These are phyloP conservation scores for Globodera ellingtonae DNA, from an alignment of 1,140 invertebrate species.

Conservation along the genomic window DNA sequence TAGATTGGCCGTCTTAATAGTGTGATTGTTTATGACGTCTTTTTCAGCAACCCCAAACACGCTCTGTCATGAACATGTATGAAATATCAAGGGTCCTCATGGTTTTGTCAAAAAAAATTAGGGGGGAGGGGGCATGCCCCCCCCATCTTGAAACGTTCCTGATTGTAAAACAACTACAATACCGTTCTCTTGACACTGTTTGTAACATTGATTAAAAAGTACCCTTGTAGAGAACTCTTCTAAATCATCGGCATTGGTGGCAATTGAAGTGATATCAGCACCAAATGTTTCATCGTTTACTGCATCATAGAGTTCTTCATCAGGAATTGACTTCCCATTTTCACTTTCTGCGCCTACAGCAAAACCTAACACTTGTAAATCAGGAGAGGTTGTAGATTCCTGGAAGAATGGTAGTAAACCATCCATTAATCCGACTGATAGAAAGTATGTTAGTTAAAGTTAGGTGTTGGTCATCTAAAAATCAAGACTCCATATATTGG, in stretches of 20 bases:
- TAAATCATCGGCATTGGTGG: conserved; percentile 33
- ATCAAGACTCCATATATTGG: too few relatives aligned
- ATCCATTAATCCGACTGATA: not conserved
- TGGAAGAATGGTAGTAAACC: not conserved
- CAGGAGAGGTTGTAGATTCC: not conserved
- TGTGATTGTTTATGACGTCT: too few relatives aligned
- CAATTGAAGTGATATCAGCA: not conserved
- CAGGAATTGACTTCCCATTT: conserved; percentile 26
- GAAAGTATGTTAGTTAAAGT: not conserved
- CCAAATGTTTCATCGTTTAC: conserved; percentile 56
- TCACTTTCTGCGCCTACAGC: not conserved
- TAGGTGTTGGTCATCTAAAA: too few relatives aligned
- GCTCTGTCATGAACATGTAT: too few relatives aligned
- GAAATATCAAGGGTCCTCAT: not conserved
- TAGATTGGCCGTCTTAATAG: conserved; percentile 29
- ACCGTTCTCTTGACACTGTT: too few relatives aligned
- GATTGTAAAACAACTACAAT: too few relatives aligned
- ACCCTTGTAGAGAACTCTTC: conserved; percentile 45
- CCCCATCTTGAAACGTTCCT: too few relatives aligned
- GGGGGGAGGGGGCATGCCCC: too few relatives aligned
- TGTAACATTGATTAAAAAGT: not conserved
- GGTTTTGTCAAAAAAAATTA: too few relatives aligned
- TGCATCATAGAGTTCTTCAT: conserved; percentile 56
- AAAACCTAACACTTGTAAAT: not conserved
- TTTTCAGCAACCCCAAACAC: too few relatives aligned